A percentile compares a stretch with the other conserved stretches of the same genome.
phyloP scores from a whole-genome alignment of 1,140 invertebrate species.

The Tetramorium simillimum region DNA sequence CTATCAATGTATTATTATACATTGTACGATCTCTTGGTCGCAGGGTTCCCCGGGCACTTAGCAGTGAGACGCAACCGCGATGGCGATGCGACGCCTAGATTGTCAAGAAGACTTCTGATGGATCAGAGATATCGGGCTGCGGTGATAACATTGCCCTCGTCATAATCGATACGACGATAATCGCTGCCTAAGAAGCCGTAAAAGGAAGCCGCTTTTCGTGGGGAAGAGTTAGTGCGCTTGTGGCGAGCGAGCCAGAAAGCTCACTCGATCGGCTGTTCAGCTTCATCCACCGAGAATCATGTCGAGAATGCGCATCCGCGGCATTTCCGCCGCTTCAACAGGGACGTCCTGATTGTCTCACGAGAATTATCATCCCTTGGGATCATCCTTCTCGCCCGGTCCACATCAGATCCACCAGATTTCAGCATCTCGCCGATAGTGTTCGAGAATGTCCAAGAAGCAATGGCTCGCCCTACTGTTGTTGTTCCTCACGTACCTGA shows the following conservation, averaged over 20 bases:
- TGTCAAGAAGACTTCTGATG: slow-evolving; percentile 50
- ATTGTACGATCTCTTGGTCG: slow-evolving; percentile 3
- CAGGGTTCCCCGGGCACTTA: background rate
- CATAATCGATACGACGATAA: slow-evolving; percentile 24
- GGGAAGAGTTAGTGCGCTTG: slow-evolving; percentile 47
- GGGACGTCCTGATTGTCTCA: slow-evolving; percentile 9
- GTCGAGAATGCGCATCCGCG: background rate
- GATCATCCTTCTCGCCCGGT: background rate
- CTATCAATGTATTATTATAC: background rate
- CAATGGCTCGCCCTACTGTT: slow-evolving; percentile 91
- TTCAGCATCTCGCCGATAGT: background rate
- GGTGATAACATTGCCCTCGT: slow-evolving; percentile 42
- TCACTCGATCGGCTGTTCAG: background rate
- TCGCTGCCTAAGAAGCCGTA: slow-evolving; percentile 1
- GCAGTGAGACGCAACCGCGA: background rate
- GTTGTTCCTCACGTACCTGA: slow-evolving; percentile 91
- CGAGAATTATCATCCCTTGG: background rate
- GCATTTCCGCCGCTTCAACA: background rate
- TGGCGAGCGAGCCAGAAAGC: slow-evolving; percentile 32
- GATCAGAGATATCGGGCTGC: slow-evolving; percentile 37
- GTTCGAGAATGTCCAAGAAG: slow-evolving; percentile 90
- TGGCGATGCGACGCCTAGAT: slow-evolving; percentile 22
- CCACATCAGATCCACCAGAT: background rate
- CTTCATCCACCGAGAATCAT: background rate
- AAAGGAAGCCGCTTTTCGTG: slow-evolving; percentile 12